These are phyloP conservation scores for Willowsia nigromaculata DNA, from an alignment of 2,888 invertebrate species.

Conservation along the genomic window DNA sequence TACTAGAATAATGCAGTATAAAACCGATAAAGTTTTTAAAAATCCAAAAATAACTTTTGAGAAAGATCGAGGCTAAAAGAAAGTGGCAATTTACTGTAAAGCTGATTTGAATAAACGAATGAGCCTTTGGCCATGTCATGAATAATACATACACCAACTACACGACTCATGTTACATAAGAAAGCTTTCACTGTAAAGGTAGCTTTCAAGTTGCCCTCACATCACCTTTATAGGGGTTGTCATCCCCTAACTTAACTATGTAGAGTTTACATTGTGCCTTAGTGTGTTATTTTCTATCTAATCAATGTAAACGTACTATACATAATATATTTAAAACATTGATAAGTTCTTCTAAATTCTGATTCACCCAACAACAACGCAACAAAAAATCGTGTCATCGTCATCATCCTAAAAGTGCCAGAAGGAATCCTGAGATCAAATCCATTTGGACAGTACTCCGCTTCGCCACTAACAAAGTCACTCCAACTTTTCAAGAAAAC, in stretches of 20 bases:
- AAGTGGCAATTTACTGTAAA: conserved; percentile 14
- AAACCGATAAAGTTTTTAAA: neutral
- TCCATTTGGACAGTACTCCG: neutral
- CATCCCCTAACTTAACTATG: no score
- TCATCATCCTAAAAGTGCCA: neutral
- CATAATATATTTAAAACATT: no score
- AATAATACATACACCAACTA: conserved; percentile 42
- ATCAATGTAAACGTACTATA: no score
- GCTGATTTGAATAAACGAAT: conserved; percentile 66
- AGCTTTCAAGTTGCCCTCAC: no score
- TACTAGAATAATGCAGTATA: neutral
- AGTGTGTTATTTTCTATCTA: no score
- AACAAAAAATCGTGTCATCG: neutral
- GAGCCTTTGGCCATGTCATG: conserved; percentile 52
- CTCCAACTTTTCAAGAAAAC: no score
- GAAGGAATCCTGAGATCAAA: neutral
- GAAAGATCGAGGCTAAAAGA: neutral
- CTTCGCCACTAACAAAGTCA: neutral
- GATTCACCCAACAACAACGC: neutral
- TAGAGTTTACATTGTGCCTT: no score
- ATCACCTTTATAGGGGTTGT: no score
- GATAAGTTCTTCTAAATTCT: no score
- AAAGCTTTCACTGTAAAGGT: no score
- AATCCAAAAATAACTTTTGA: neutral
- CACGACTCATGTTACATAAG: no score